phyloP scores from a whole-genome alignment of 2,888 invertebrate species.

The Maniola hyperantus region DNA sequence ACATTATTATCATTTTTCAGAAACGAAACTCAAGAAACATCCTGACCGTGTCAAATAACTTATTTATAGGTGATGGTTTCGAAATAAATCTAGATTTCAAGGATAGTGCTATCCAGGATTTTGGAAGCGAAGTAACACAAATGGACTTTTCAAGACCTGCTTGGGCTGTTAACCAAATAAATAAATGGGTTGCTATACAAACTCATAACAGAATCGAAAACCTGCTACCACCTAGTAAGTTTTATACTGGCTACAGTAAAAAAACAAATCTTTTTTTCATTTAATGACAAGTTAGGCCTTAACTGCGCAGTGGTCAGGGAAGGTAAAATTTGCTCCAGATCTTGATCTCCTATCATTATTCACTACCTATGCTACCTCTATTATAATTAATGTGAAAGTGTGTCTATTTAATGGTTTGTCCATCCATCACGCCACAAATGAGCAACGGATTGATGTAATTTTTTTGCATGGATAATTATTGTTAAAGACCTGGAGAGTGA shows the following conservation, averaged over 20 bases:
- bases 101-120: constrained; percentile 62
- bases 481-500: too few relatives aligned
- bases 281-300: too few relatives aligned
- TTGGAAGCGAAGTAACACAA: constrained; percentile 80
- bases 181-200: constrained; percentile 86
- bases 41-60: constrained; percentile 62
- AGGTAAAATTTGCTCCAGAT: too few relatives aligned
- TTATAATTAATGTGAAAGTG: too few relatives aligned
- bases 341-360: too few relatives aligned
- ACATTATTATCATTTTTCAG: constrained; percentile 51
- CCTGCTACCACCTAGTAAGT: constrained; percentile 80
- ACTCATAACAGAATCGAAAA: constrained; percentile 87
- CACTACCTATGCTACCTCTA: too few relatives aligned
- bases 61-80: constrained; percentile 64
- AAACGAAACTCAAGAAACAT: constrained; percentile 60
- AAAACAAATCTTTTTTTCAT: too few relatives aligned
- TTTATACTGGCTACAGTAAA: neutral
- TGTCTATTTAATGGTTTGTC: too few relatives aligned
- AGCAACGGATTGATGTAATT: too few relatives aligned
- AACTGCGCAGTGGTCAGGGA: too few relatives aligned
- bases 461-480: too few relatives aligned
- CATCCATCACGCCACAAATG: too few relatives aligned
- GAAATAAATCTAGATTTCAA: constrained; percentile 58
- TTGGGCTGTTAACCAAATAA: constrained; percentile 82
- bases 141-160: constrained; percentile 78